Evolutionary conservation across 92 coral and sea anemone genomes (phyloP), one percentile per base, ranked within the genome.

Genomic region (Phenganax marumi): DNA sequence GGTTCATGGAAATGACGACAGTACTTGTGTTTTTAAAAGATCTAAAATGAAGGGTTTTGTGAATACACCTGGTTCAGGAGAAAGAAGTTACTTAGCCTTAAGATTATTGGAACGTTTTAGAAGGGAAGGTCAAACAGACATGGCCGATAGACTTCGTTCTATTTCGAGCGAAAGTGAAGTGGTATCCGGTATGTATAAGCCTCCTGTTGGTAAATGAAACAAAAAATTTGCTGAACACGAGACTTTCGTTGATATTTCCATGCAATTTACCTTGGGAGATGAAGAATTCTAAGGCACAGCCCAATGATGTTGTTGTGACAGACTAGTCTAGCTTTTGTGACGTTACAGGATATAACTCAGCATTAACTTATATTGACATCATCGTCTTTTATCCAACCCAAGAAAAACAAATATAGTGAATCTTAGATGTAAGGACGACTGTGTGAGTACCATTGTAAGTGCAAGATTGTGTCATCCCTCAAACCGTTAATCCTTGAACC

Each of bases 81-180:
- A 78, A 57, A 52, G 52, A 50, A 57, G 19, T 16, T 78, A 55
- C 58, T 50, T 78, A 21, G 46, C 83, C 21, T 61, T 72, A 18
- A 61, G 83, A 12, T 72, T 78, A 43, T 62, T 78, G 18, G 63
- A 60, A 48, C 83, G 83, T 11, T 78, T 78, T 78, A 60, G 63
- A 62, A 50, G 26, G 9, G 33, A 78, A n/a, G 39, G 63, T 50
- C 58, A 33, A 21, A 33, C 72, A 22, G 12, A 25, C 9, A 48
- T 78, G 23, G 72, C 72, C 12, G 68, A 78, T 24, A 78, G 49
- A 48, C 60, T 78, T 17, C 71, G 72, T 24, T 78, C 68, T 48
- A 60, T 78, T 60, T 78, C 83, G 61, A 21, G 83, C 22, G 73
- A 61, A 46, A 18, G 18, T 24, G 73, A 60, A 52, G 43, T 25